Conservation (phyloP, 2,888 invertebrate genomes). For the Fragum sueziense region DNA sequence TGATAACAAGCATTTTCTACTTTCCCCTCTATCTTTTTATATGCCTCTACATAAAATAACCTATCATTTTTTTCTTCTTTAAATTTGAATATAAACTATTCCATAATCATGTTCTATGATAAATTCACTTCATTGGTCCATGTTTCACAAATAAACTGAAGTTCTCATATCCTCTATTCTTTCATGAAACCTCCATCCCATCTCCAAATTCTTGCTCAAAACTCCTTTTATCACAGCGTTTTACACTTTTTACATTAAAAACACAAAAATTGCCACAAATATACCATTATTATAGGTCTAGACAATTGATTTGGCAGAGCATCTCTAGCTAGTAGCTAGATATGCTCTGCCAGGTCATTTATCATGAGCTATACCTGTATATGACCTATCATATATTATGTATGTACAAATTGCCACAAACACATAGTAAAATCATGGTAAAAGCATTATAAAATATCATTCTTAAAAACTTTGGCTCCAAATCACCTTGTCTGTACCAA, state of each 20-base stretch:
- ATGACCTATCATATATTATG: conserved; percentile 62
- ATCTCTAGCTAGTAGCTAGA: too few relatives aligned
- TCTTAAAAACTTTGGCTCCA: conserved; percentile 83
- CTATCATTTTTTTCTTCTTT: too few relatives aligned
- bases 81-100: neutral
- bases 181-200: neutral
- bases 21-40: neutral
- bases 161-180: neutral
- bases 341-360: too few relatives aligned
- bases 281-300: too few relatives aligned
- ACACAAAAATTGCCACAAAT: conserved; percentile 81
- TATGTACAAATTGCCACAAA: conserved; percentile 81
- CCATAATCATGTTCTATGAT: neutral
- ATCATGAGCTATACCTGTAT: too few relatives aligned
- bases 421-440: conserved; percentile 81
- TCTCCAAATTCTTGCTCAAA: neutral
- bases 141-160: neutral
- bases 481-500: conserved; percentile 82
- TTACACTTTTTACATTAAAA: conserved; percentile 55
- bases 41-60: neutral
- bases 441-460: conserved; percentile 83
- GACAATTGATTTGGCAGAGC: too few relatives aligned
- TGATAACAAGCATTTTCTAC: neutral
- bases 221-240: neutral
- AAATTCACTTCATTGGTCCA: neutral